Percentiles rank a stretch among this genome's conserved stretches.
Conservation (phyloP, 2,888 invertebrate species). For the Plagiodera versicolora region DNA sequence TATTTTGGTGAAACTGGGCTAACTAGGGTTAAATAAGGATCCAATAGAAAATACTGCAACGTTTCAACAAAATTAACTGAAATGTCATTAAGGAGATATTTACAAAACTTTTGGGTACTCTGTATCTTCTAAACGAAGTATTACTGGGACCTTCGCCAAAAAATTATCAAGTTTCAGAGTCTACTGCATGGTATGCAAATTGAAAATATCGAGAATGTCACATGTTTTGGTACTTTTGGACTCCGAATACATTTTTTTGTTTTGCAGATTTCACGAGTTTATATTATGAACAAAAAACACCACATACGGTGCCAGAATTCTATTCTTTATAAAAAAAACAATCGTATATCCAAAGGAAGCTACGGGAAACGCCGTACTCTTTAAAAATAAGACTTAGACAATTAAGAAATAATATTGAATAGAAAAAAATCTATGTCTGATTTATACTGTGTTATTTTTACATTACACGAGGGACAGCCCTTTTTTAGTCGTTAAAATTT, state of each 20-base stretch:
- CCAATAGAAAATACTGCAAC: no score
- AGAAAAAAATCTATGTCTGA: conserved; percentile 30
- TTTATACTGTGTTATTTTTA: conserved; percentile 36
- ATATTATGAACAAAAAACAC: conserved; percentile 41
- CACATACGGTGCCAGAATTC: conserved; percentile 40
- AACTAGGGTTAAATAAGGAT: no score
- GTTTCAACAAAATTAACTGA: no score
- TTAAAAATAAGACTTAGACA: conserved; percentile 39
- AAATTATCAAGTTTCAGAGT: no score
- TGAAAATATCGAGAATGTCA: not conserved
- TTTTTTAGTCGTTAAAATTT: conserved; percentile 29
- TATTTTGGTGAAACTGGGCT: no score
- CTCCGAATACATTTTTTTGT: conserved; percentile 16
- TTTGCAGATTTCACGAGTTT: conserved; percentile 9
- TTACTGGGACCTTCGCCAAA: no score
- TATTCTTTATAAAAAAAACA: conserved; percentile 42
- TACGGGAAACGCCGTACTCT: conserved; percentile 26
- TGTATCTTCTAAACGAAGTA: no score
- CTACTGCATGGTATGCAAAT: no score
- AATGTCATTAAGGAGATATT: no score
- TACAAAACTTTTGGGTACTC: no score
- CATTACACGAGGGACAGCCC: conserved; percentile 9
- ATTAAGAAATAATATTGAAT: conserved; percentile 29
- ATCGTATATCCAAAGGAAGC: conserved; percentile 40
- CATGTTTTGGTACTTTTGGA: conserved; percentile 11